Percentiles rank a stretch among this genome's conserved stretches.
phyloP scores from a whole-genome alignment of 2,888 invertebrate genomes.

The Slavum lentiscoides region DNA sequence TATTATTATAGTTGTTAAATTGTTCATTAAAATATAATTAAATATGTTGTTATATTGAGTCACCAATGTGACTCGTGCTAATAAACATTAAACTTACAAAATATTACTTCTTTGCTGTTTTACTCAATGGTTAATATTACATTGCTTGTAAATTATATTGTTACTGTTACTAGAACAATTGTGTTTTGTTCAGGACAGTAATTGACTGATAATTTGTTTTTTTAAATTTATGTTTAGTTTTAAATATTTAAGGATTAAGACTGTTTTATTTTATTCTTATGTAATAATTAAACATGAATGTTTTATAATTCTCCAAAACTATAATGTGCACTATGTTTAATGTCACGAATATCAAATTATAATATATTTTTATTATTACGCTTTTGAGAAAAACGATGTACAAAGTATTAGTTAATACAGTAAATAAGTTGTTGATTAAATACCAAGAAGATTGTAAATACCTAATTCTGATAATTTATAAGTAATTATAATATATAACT shows the following conservation, averaged over 20 bases:
- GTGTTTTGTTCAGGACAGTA: background rate
- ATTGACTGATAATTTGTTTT: slow-evolving; percentile 29
- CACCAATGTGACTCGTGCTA: background rate
- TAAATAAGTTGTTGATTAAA: background rate
- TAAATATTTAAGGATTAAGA: background rate
- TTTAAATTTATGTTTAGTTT: background rate
- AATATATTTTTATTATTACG: slow-evolving; percentile 12
- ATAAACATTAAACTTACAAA: slow-evolving; percentile 1
- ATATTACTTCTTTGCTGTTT: background rate
- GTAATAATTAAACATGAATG: background rate
- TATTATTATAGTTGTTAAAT: background rate
- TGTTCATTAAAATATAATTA: background rate
- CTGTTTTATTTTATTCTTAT: slow-evolving; percentile 20
- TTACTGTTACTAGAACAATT: background rate
- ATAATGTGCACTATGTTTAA: background rate
- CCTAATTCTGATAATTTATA: background rate
- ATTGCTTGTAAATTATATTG: background rate
- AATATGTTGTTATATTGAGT: background rate
- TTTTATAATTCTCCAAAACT: background rate
- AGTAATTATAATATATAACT: too few relatives aligned
- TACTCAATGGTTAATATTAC: background rate
- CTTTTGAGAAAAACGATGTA: background rate
- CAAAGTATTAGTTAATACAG: background rate
- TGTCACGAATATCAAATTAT: background rate
- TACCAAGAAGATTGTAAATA: background rate